Evolutionary conservation across 1,140 invertebrate species (phyloP).

Genomic region (Sinonovacula constricta): DNA sequence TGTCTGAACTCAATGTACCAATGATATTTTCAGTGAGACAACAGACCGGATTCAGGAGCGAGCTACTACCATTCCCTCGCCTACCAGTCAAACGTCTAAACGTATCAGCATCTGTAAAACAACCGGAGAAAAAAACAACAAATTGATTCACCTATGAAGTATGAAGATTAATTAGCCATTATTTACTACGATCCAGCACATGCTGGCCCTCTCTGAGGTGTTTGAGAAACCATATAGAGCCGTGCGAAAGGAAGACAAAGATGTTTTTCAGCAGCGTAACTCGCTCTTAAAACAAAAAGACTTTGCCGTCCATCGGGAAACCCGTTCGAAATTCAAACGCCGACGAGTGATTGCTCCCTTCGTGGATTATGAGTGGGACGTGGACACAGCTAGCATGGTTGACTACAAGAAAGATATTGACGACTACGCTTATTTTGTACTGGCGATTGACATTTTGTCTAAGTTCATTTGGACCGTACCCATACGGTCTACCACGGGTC

Average conservation of each 20-base stretch:
- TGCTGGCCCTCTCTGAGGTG: conserved; percentile 15
- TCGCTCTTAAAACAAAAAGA: conserved; percentile 41
- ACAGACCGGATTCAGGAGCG: conserved; percentile 3
- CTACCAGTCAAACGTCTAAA: not conserved
- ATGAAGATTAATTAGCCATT: conserved; percentile 26
- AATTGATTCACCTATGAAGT: conserved; percentile 2
- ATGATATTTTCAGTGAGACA: not conserved
- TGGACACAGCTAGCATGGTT: conserved; percentile 39
- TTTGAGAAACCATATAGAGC: conserved; percentile 42
- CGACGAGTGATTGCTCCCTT: conserved; percentile 32
- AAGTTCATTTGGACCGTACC: too few relatives aligned
- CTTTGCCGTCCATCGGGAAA: conserved; percentile 36
- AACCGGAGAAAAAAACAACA: not conserved
- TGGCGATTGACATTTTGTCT: too few relatives aligned
- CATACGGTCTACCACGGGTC: too few relatives aligned
- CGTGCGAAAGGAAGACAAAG: conserved; percentile 40
- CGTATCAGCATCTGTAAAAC: not conserved
- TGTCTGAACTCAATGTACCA: conserved; percentile 15
- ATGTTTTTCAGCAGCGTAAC: conserved; percentile 43
- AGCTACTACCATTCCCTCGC: not conserved
- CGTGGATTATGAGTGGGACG: conserved; percentile 52
- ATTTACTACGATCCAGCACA: conserved; percentile 52
- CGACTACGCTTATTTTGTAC: too few relatives aligned
- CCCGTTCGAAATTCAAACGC: conserved; percentile 37
- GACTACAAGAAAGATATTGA: conserved; percentile 24